phyloP scores from a whole-genome alignment of 1,140 invertebrate genomes.

The Zaprionus gabonicus region DNA sequence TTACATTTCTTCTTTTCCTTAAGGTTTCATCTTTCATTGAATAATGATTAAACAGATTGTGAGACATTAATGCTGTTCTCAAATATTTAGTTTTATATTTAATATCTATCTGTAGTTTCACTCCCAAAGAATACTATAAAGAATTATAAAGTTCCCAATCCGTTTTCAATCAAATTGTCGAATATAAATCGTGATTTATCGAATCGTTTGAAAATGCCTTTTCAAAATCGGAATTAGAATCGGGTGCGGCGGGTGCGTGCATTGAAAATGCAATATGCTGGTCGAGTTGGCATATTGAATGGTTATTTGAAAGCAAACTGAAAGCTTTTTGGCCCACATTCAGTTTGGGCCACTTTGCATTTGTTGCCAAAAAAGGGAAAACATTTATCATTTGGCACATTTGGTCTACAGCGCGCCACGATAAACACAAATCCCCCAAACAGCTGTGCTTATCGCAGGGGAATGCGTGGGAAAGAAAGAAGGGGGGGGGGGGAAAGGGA shows the following conservation, averaged over 20 bases:
- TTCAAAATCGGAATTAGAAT: not conserved
- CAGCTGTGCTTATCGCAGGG: not conserved
- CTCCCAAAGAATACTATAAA: too few relatives aligned
- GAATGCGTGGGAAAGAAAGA: not conserved
- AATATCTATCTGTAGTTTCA: too few relatives aligned
- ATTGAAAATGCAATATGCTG: constrained; percentile 4
- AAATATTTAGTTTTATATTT: too few relatives aligned
- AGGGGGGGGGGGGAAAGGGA: not conserved
- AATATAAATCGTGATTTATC: not conserved
- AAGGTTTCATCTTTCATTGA: too few relatives aligned
- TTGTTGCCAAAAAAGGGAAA: constrained; percentile 6
- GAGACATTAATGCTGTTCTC: too few relatives aligned
- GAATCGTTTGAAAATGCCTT: not conserved
- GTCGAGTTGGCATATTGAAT: not conserved
- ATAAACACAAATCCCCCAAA: constrained; percentile 14
- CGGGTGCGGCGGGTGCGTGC: not conserved
- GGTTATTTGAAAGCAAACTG: not conserved
- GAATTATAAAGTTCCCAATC: too few relatives aligned
- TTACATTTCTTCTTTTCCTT: too few relatives aligned
- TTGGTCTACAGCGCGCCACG: not conserved
- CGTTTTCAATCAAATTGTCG: not conserved
- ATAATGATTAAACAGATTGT: too few relatives aligned
- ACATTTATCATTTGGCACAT: constrained; percentile 1
- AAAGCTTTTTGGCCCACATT: not conserved
- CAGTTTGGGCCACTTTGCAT: constrained; percentile 2